Percentiles rank a stretch among this genome's conserved stretches.
phyloP scores from a whole-genome alignment of 1,140 invertebrate genomes.

The Phenacoccus solenopsis region DNA sequence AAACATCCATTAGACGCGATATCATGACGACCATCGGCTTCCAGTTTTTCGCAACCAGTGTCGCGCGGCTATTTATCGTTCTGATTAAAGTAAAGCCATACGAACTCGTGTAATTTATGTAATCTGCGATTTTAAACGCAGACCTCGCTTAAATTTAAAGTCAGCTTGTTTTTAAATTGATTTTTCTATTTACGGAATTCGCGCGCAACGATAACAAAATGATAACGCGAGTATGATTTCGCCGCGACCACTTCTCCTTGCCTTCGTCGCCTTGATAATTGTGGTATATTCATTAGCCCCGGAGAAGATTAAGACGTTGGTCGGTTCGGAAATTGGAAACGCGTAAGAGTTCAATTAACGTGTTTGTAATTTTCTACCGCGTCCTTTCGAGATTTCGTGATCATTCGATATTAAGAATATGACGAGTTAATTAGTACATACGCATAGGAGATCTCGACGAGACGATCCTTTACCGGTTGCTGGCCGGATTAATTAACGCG shows the following conservation, averaged over 20 bases:
- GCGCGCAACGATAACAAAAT: too few relatives aligned
- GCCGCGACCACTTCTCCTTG: too few relatives aligned
- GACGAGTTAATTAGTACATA: background rate
- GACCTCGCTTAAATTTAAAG: background rate
- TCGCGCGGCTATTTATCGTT: conserved; percentile 3
- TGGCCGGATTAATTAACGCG: background rate
- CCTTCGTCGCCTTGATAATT: too few relatives aligned
- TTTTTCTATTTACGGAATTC: background rate
- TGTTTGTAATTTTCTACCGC: background rate
- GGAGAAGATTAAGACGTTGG: too few relatives aligned
- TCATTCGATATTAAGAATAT: background rate
- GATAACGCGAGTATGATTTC: too few relatives aligned
- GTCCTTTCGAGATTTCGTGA: background rate
- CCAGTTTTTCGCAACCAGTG: conserved; percentile 10
- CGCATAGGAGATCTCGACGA: background rate
- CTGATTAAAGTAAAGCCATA: background rate
- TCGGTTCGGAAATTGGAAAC: too few relatives aligned
- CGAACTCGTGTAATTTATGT: conserved; percentile 15
- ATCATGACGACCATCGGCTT: conserved; percentile 12
- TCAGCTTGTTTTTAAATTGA: background rate
- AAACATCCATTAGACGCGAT: conserved; percentile 14
- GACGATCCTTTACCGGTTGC: too few relatives aligned
- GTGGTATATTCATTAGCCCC: too few relatives aligned
- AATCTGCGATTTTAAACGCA: conserved; percentile 1
- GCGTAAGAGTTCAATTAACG: background rate